Percentiles rank a stretch among this genome's conserved stretches.
phyloP scores from a whole-genome alignment of 2,797 vertebrate genomes.

The Esox lucius region DNA sequence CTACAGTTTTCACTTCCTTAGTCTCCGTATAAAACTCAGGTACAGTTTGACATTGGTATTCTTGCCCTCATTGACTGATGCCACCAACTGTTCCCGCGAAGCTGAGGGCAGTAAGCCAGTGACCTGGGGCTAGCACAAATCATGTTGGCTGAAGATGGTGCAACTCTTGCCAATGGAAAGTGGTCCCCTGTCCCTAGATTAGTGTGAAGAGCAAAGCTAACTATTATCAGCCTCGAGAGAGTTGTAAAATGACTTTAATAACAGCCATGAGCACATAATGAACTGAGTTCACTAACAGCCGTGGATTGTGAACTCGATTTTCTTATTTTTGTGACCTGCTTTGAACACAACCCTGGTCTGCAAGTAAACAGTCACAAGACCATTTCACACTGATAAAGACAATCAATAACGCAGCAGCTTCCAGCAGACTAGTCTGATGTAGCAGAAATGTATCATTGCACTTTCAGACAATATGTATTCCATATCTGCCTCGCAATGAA shows the following conservation, averaged over 20 bases:
- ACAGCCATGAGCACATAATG: neutral
- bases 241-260: neutral
- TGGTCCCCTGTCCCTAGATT: neutral
- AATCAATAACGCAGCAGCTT: constrained; percentile 46
- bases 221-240: neutral
- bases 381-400: constrained; percentile 25
- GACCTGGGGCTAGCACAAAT: constrained; percentile 7
- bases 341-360: neutral
- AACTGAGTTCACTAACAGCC: neutral
- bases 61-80: constrained; percentile 2
- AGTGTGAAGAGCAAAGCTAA: neutral
- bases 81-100: constrained; percentile 6
- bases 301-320: neutral
- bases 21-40: neutral
- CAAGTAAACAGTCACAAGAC: neutral
- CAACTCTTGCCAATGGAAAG: constrained; percentile 20
- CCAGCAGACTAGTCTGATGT: constrained; percentile 23
- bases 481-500: constrained; percentile 42
- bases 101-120: constrained; percentile 5
- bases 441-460: constrained; percentile 42
- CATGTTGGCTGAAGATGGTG: constrained; percentile 22
- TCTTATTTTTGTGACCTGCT: neutral
- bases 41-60: constrained; percentile 16
- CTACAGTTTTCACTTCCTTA: neutral
- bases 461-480: constrained; percentile 19